These are phyloP conservation scores for Leptatherina wallacei DNA, from an alignment of 2,797 vertebrate genomes.

Conservation along the genomic window DNA sequence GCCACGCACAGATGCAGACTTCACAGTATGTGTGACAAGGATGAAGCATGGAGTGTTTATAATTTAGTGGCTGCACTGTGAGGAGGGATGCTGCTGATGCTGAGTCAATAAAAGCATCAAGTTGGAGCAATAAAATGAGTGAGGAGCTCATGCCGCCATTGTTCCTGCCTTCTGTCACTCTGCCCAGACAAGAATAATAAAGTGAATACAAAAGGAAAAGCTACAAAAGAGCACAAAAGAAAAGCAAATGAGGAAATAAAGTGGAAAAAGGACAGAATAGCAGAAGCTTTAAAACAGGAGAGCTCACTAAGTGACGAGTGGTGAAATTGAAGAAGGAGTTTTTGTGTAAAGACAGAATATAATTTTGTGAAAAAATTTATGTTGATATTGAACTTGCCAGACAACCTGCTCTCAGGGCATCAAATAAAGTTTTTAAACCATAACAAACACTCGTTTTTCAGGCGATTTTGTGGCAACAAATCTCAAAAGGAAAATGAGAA, in stretches of 20 bases:
- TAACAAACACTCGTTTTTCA: no score
- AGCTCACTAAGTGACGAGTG: background rate
- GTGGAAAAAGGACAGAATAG: background rate
- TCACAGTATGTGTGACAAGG: constrained; percentile 63
- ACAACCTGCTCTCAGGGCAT: no score
- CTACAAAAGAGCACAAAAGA: constrained; percentile 9
- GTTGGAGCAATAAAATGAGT: constrained; percentile 49
- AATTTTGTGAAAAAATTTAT: background rate
- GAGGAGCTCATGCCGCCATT: constrained; percentile 41
- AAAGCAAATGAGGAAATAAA: background rate
- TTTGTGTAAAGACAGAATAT: background rate
- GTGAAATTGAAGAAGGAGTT: background rate
- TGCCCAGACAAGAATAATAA: constrained; percentile 28
- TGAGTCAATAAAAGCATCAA: constrained; percentile 75
- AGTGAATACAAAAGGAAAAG: constrained; percentile 18
- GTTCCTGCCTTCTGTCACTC: constrained; percentile 46
- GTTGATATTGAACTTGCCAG: no score
- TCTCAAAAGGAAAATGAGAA: no score
- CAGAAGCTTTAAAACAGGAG: background rate
- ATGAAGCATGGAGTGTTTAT: constrained; percentile 60
- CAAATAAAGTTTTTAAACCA: no score
- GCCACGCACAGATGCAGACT: constrained; percentile 48
- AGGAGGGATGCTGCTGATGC: constrained; percentile 57
- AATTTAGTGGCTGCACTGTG: constrained; percentile 61
- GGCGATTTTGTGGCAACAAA: no score